Percentiles rank a stretch among this genome's conserved stretches.
Conservation (phyloP, 2,113 vertebrate genomes). For the Marmota flaviventris region DNA sequence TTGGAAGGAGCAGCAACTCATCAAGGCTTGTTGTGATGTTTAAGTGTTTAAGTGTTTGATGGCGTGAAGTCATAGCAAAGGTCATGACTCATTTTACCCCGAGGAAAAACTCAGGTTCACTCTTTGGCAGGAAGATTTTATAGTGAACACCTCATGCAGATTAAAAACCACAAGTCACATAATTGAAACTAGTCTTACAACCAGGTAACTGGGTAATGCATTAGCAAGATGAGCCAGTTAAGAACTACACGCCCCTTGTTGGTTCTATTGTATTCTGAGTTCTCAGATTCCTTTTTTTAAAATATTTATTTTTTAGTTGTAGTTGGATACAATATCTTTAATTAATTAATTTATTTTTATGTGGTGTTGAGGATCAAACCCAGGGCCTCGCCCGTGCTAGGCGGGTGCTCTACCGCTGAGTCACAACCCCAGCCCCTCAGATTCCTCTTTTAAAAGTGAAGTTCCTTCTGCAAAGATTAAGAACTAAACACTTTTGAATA, state of each 20-base stretch:
- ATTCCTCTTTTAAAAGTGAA: slow-evolving; percentile 17
- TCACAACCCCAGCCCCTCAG: no score
- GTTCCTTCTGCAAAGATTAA: slow-evolving; percentile 10
- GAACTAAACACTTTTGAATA: neutral
- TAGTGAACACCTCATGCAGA: neutral
- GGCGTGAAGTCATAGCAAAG: no score
- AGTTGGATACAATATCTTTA: no score
- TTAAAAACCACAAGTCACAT: neutral
- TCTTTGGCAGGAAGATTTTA: neutral
- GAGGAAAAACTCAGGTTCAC: neutral
- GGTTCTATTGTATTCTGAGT: neutral
- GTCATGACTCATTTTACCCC: neutral
- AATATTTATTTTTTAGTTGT: no score
- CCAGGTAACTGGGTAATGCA: neutral
- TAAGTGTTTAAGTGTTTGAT: no score
- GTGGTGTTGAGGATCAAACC: no score
- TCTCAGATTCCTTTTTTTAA: neutral
- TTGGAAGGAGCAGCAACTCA: neutral
- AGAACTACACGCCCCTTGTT: neutral
- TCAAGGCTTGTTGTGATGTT: neutral
- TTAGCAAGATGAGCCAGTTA: neutral
- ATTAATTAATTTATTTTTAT: no score
- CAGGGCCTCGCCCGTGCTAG: no score
- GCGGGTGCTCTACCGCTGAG: no score
- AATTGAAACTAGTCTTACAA: neutral